Base-by-base conservation (phyloP, 2,797 vertebrate species). In the Sarcophilus harrisii region DNA sequence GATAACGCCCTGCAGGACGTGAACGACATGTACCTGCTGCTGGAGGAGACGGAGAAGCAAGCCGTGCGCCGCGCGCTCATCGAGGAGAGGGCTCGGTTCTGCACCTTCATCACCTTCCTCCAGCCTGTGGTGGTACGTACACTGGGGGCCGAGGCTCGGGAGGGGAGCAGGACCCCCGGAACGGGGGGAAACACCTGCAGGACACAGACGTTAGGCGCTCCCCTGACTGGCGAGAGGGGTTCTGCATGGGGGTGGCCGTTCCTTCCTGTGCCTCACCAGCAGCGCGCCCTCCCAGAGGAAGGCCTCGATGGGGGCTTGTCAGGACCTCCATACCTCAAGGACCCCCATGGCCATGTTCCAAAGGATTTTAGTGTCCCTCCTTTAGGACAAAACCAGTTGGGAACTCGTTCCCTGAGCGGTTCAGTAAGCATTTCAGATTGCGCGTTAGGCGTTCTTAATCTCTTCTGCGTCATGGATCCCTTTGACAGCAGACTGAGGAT, bases 41-140 rank as follows among this genome's bases (percentile, higher is more conserved):
- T 99, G 99, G 99, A 99, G 98, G 99, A 99, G 98, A 99, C 99
- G 0, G 99, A 99, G 99, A 99, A 99, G 98, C 99, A 99, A 99
- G 99, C 99, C 0, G 99, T 99, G 93, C 99, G 99, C 98, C 98
- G 99, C 95, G 99, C 99, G 0, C 99, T 99, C 58, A 98, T 99
- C 0, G 99, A 99, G 97, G 99, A 99, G 97, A 99, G 99, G 1
- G 99, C 99, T 1, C 99, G 99, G 90, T 99, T 99, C 99, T 99
- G 99, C 96, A 98, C 99, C 49, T 99, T 99, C 98, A 99, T 99
- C 97, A 99, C 98, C 94, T 99, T 99, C 97, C 98, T 99, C 96
- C 99, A 99, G 98, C 99, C 99, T 0, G 99, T 99, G 96, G 99
- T 99, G 99, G 99, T 99, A 98, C 98, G 99, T 92, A 2, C 3